Evolutionary conservation across 2,113 vertebrate species (phyloP).

Genomic region (Centrocercus urophasianus): DNA sequence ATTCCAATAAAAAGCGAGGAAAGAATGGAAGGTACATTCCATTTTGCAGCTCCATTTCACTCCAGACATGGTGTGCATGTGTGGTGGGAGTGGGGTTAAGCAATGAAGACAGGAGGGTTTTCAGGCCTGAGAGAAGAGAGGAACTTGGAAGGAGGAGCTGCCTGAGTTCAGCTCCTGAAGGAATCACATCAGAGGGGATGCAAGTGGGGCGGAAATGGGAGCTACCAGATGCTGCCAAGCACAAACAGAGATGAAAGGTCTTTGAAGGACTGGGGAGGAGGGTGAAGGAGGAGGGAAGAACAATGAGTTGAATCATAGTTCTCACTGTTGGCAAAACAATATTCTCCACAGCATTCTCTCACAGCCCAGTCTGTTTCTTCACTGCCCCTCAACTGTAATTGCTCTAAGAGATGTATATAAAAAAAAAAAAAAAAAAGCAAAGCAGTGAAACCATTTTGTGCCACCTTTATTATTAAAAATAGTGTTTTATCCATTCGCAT

Average conservation of each 20-base stretch:
- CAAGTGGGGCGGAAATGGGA: slow-evolving; percentile 1
- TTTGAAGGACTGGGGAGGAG: slow-evolving; percentile 12
- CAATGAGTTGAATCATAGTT: background rate
- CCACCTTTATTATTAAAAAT: slow-evolving; percentile 38
- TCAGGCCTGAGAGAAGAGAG: background rate
- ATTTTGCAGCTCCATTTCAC: background rate
- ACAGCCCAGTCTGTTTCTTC: background rate
- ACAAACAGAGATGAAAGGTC: slow-evolving; percentile 22
- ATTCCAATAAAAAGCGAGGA: background rate
- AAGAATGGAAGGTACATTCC: background rate
- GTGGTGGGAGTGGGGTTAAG: background rate
- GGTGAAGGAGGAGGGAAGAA: background rate
- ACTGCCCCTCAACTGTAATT: background rate
- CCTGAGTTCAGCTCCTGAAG: slow-evolving; percentile 10
- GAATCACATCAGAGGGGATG: slow-evolving; percentile 34
- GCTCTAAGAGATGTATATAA: background rate
- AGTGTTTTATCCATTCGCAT: slow-evolving; percentile 55
- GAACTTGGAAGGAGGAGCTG: background rate
- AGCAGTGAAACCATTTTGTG: background rate
- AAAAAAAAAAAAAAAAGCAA: background rate
- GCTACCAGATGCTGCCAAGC: background rate
- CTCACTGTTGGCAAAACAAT: slow-evolving; percentile 17
- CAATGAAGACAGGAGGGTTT: background rate
- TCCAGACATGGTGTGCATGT: fast-evolving
- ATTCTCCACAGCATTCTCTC: background rate